A percentile compares a stretch with the other conserved stretches of the same genome.
These are phyloP conservation scores for Listrodromus nycthemerus DNA, from an alignment of 2,888 invertebrate species.

Conservation along the genomic window DNA sequence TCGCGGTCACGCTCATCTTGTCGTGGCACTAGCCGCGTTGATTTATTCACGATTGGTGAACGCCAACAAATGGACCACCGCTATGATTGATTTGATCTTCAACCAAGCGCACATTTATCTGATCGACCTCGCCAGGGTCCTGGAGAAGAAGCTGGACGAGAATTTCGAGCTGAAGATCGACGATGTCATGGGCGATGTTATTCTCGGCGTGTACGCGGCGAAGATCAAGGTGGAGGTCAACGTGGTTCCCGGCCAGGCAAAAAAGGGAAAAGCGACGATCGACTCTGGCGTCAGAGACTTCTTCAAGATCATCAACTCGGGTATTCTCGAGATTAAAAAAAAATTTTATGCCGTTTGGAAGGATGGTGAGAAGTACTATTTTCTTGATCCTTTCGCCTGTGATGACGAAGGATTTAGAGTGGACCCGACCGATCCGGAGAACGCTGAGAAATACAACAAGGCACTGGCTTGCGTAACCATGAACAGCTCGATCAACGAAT, in stretches of 20 bases:
- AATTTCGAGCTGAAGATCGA: slow-evolving; percentile 75
- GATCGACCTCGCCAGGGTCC: slow-evolving; percentile 77
- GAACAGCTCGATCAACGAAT: slow-evolving; percentile 79
- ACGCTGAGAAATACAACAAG: slow-evolving; percentile 66
- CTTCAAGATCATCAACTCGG: slow-evolving; percentile 72
- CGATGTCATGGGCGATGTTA: slow-evolving; percentile 78
- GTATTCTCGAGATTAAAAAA: slow-evolving; percentile 79
- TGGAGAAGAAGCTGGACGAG: slow-evolving; percentile 77
- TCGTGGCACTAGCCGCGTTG: slow-evolving; percentile 77
- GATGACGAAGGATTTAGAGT: slow-evolving; percentile 79
- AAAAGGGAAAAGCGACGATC: slow-evolving; percentile 74
- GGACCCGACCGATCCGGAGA: slow-evolving; percentile 68
- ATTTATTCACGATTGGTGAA: slow-evolving; percentile 78
- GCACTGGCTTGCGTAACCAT: slow-evolving; percentile 77
- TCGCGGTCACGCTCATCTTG: slow-evolving; percentile 75
- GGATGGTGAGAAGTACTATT: slow-evolving; percentile 78
- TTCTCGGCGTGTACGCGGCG: slow-evolving; percentile 80
- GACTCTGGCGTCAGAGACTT: slow-evolving; percentile 76
- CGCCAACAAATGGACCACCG: slow-evolving; percentile 79
- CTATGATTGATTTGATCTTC: slow-evolving; percentile 80
- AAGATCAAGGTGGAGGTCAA: slow-evolving; percentile 79
- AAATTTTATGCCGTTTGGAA: slow-evolving; percentile 80
- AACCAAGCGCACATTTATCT: slow-evolving; percentile 81
- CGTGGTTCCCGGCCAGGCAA: slow-evolving; percentile 76
- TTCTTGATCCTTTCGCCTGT: slow-evolving; percentile 81